Evolutionary conservation across 2,113 vertebrate species (phyloP), one percentile per base, ranked within the genome.

Genomic region (Podiceps cristatus): DNA sequence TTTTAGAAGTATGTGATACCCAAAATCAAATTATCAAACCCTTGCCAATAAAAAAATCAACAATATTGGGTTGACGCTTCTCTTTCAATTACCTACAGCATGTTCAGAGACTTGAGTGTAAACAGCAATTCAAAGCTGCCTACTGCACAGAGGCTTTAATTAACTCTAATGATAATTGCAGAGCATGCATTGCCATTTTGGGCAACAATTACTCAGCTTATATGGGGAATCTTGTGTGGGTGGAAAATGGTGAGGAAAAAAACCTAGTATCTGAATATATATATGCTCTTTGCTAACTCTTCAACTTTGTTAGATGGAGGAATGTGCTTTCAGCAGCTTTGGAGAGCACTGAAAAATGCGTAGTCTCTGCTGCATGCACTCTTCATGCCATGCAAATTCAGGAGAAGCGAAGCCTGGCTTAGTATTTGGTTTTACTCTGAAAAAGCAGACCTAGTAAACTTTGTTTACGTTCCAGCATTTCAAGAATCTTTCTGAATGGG

Each of bases 161-260:
- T 96, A 96, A 77, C 89, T 91, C 76, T 97, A 97, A 98, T 98
- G 95, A 96, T 97, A 98, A 98, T 97, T 98, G 92, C 89, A 95
- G 93, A 90, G 86, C 44, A 24, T 60, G 63, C 4, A 49, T 93
- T 98, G 89, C 95, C 89, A 77, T 97, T 98, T 96, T 95, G 89
- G 88, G 96, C 88, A 86, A 76, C 76, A 85, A 82, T 96, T 95
- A 92, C 62, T 44, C 5, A 33, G 67, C 88, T 88, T 66, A 29
- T 35, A 23, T 66, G 71, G 86, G 59, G 88, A 88, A 92, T 74
- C 59, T 83, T 86, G 72, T 78, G 83, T 82, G 75, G 90, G 90
- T 74, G 71, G 64, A 66, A 87, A 59, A 37, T 4, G n/a, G 3
- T 8, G 47, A 47, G 12, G 66, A 23, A 10, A 9, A 10, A 56